Evolutionary conservation across 2,797 vertebrate genomes (phyloP).

Genomic region (Peromyscus aztecus): DNA sequence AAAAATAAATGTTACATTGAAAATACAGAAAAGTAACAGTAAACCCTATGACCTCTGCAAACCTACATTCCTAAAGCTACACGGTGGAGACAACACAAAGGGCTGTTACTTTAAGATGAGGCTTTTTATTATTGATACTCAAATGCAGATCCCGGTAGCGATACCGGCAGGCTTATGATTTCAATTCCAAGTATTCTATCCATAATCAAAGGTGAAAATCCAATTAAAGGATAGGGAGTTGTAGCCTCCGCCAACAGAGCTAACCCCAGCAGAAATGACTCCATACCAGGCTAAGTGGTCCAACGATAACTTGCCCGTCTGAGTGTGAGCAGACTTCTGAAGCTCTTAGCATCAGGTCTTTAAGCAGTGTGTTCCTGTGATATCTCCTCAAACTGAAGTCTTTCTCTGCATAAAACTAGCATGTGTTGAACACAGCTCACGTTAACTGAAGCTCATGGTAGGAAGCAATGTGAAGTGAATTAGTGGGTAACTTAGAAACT

Average conservation of each 20-base stretch:
- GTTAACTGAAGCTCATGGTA: background rate
- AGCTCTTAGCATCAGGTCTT: background rate
- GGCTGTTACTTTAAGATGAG: background rate
- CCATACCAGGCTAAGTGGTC: background rate
- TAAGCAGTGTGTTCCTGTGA: background rate
- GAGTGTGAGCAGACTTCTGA: background rate
- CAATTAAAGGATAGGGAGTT: conserved; percentile 13
- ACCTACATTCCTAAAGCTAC: background rate
- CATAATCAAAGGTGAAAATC: conserved; percentile 45
- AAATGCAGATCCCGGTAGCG: conserved; percentile 11
- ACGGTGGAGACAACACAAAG: background rate
- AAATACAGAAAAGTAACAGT: conserved; percentile 27
- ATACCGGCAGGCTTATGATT: background rate
- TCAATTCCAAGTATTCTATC: conserved; percentile 28
- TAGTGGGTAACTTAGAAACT: background rate
- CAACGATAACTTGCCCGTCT: background rate
- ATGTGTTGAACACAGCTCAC: background rate
- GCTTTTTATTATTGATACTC: conserved; percentile 19
- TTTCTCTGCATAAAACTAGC: conserved; percentile 35
- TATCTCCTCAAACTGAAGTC: background rate
- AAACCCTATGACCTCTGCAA: background rate
- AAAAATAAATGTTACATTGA: background rate
- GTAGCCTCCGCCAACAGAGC: background rate
- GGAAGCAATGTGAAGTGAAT: background rate
- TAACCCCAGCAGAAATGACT: background rate